phyloP scores from a whole-genome alignment of 2,797 vertebrate species.

The Todus mexicanus region DNA sequence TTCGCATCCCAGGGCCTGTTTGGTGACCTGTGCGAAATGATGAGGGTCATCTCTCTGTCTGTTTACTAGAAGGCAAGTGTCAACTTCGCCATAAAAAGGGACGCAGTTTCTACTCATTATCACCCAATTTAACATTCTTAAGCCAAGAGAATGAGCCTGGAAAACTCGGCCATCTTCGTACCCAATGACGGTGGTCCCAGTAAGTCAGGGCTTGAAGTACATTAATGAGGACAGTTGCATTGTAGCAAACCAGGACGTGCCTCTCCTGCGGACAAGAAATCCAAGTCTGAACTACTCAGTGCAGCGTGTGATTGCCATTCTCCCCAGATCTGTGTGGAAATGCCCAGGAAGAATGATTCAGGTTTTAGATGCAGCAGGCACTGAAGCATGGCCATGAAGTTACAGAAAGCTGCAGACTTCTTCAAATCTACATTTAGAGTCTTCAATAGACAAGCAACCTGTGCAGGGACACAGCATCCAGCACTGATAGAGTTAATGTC shows the following conservation, averaged over 20 bases:
- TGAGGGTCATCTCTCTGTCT: constrained; percentile 50
- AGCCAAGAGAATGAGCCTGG: constrained; percentile 5
- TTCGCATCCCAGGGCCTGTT: constrained; percentile 12
- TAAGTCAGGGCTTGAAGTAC: background rate
- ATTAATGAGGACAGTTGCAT: constrained; percentile 7
- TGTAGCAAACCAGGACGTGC: background rate
- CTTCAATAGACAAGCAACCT: background rate
- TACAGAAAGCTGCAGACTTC: background rate
- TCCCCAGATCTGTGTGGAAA: background rate
- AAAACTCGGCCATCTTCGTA: constrained; percentile 17
- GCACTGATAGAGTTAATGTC: constrained; percentile 15
- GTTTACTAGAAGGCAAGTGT: constrained; percentile 52
- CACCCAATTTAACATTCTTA: constrained; percentile 50
- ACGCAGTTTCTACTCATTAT: constrained; percentile 25
- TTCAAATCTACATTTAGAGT: background rate
- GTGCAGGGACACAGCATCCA: background rate
- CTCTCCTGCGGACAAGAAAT: background rate
- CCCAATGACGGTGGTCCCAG: background rate
- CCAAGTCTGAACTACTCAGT: background rate
- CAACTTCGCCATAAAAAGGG: constrained; percentile 45
- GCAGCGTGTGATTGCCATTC: background rate
- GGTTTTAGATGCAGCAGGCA: background rate
- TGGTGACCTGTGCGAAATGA: constrained; percentile 54
- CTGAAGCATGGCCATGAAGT: background rate
- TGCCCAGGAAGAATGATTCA: background rate